phyloP scores from a whole-genome alignment of 2,888 invertebrate species.

The Limenitis camilla region DNA sequence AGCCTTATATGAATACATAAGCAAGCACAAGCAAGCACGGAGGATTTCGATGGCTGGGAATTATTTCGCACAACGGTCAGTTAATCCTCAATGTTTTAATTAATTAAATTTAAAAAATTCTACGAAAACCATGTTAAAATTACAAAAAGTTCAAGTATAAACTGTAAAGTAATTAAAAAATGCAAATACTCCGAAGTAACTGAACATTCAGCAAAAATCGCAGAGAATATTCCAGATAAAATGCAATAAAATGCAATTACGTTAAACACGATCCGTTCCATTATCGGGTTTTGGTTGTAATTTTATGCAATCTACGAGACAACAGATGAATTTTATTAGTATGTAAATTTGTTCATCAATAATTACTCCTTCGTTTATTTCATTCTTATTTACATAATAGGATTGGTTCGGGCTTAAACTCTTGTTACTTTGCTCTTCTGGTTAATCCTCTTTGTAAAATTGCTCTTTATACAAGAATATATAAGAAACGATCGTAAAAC shows the following conservation, averaged over 20 bases:
- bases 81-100: too few relatives aligned
- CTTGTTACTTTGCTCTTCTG: neutral
- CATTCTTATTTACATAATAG: slow-evolving; percentile 9
- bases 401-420: neutral
- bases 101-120: neutral
- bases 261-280: slow-evolving; percentile 3
- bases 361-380: slow-evolving; percentile 18
- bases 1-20: too few relatives aligned
- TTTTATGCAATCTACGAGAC: slow-evolving; percentile 35
- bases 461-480: too few relatives aligned
- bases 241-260: neutral
- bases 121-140: neutral
- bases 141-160: neutral
- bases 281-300: slow-evolving; percentile 33
- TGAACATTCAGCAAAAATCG: neutral
- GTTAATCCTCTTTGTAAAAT: too few relatives aligned
- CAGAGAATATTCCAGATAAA: slow-evolving; percentile 2
- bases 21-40: too few relatives aligned
- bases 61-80: too few relatives aligned
- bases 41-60: too few relatives aligned
- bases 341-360: slow-evolving; percentile 64
- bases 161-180: neutral
- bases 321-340: slow-evolving; percentile 48
- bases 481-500: too few relatives aligned
- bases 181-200: neutral